Conservation (phyloP, 2,888 invertebrate species). For the Pristionchus exspectatus region DNA sequence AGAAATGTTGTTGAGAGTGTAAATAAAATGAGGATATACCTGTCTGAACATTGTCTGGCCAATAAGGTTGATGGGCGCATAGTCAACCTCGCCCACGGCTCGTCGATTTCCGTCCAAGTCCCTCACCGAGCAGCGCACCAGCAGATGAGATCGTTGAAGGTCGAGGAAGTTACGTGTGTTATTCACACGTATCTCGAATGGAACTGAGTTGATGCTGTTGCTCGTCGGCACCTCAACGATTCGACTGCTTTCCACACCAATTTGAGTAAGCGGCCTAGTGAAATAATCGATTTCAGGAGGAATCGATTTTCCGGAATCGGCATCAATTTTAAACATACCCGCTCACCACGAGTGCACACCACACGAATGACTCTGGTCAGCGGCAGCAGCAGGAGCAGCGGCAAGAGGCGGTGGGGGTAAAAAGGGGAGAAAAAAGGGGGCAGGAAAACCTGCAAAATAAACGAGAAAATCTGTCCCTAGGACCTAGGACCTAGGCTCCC, state of each 20-base stretch:
- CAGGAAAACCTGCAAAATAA: too few relatives aligned
- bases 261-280: neutral
- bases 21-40: too few relatives aligned
- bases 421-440: too few relatives aligned
- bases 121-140: neutral
- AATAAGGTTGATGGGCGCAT: neutral
- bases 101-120: neutral
- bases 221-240: neutral
- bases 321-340: neutral
- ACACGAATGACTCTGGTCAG: too few relatives aligned
- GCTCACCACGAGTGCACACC: neutral
- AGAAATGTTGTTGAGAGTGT: too few relatives aligned
- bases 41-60: too few relatives aligned
- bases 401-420: too few relatives aligned
- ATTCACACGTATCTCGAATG: neutral
- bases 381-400: too few relatives aligned
- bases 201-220: neutral
- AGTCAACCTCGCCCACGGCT: neutral
- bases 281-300: neutral
- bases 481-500: too few relatives aligned
- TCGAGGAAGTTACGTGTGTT: neutral
- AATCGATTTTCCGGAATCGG: neutral
- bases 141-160: neutral
- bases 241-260: neutral
- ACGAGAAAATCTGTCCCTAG: too few relatives aligned